Evolutionary conservation across 2,888 invertebrate genomes (phyloP).

Genomic region (Cantharis rufa): DNA sequence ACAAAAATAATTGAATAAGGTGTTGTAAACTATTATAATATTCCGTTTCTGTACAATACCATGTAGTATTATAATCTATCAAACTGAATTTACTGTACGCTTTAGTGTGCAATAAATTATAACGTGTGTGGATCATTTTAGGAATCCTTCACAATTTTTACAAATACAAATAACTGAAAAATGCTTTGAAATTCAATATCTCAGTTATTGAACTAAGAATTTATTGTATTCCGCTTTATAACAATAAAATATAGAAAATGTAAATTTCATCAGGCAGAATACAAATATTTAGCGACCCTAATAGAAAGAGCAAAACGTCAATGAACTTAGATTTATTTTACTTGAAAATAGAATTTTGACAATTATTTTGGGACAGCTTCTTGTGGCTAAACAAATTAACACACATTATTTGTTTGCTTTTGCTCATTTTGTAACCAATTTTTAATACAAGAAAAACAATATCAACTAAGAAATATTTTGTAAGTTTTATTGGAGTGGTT

Average conservation of each 20-base stretch:
- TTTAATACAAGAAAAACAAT: background rate
- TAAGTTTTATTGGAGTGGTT: too few relatives aligned
- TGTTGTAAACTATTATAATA: too few relatives aligned
- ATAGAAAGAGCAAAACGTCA: background rate
- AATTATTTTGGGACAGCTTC: background rate
- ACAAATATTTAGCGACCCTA: background rate
- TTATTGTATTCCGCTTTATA: background rate
- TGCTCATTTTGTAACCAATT: background rate
- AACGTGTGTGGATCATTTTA: too few relatives aligned
- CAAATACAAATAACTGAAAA: background rate
- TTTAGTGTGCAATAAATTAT: too few relatives aligned
- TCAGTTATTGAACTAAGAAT: background rate
- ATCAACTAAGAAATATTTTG: background rate
- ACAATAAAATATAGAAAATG: background rate
- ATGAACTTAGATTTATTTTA: background rate
- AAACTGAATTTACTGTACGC: too few relatives aligned
- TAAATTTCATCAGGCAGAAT: background rate
- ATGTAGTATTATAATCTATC: too few relatives aligned
- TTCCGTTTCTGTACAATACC: too few relatives aligned
- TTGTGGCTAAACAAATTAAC: background rate
- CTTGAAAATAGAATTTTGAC: background rate
- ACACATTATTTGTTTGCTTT: background rate
- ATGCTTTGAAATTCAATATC: background rate
- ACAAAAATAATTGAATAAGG: too few relatives aligned
- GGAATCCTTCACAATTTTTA: background rate